A percentile compares a stretch with the other conserved stretches of the same genome.
These are phyloP conservation scores for Plutella xylostella DNA, from an alignment of 2,888 invertebrate genomes.

Conservation along the genomic window DNA sequence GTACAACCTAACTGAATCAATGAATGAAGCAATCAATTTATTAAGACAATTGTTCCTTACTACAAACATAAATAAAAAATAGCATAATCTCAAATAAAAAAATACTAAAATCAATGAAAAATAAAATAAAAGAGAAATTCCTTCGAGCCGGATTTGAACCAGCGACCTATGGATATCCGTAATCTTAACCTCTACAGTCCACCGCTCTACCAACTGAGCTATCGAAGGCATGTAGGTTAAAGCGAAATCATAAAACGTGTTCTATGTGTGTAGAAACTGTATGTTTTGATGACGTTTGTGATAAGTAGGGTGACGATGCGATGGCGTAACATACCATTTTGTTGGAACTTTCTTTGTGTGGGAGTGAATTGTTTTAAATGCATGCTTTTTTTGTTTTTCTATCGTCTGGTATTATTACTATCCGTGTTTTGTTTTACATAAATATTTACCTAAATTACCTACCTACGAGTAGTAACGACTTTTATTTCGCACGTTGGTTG, in stretches of 20 bases:
- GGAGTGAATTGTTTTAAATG: too few species aligned
- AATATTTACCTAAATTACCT: not conserved
- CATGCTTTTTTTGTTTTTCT: not conserved
- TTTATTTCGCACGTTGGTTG: not conserved
- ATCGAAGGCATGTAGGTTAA: not conserved
- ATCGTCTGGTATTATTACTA: too few species aligned
- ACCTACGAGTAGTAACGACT: too few species aligned
- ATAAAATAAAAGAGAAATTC: constrained; percentile 31
- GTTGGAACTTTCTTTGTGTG: not conserved
- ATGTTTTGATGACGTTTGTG: not conserved
- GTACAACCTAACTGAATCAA: too few species aligned
- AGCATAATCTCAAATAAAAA: not conserved
- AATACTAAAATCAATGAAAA: constrained; percentile 7
- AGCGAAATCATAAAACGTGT: constrained; percentile 24
- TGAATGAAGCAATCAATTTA: not conserved
- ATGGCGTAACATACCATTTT: not conserved
- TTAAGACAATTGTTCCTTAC: too few species aligned
- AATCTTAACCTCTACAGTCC: constrained; percentile 18
- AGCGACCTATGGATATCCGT: constrained; percentile 71
- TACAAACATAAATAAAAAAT: too few species aligned
- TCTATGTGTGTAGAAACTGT: not conserved
- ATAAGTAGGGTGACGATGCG: constrained; percentile 26
- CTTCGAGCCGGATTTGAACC: constrained; percentile 74
- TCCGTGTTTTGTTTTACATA: not conserved
- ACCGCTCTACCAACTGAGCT: constrained; percentile 25